Percentiles rank a stretch among this genome's conserved stretches.
phyloP scores from a whole-genome alignment of 2,113 vertebrate genomes.

The Todiramphus saurophagus region DNA sequence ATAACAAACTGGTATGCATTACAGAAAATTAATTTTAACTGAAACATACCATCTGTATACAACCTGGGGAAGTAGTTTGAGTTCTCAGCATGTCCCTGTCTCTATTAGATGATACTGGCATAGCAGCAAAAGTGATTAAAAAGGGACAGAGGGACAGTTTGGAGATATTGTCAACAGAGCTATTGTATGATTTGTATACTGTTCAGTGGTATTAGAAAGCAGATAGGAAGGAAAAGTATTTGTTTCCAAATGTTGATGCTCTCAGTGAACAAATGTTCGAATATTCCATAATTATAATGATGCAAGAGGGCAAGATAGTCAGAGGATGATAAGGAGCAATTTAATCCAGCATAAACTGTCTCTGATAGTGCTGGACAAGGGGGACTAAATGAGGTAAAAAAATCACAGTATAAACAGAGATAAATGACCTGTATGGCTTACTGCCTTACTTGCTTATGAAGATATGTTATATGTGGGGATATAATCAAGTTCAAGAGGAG shows the following conservation, averaged over 20 bases:
- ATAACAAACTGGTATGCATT: neutral
- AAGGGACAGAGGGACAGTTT: neutral
- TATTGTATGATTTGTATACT: rapidly evolving
- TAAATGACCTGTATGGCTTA: neutral
- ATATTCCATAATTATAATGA: neutral
- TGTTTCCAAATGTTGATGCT: neutral
- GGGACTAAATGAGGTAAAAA: neutral
- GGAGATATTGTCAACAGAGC: neutral
- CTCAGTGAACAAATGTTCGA: neutral
- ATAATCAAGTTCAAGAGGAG: neutral
- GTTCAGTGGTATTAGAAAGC: neutral
- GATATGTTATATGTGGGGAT: neutral
- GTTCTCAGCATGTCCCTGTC: neutral
- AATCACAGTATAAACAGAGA: neutral
- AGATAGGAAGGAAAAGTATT: neutral
- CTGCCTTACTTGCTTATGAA: neutral
- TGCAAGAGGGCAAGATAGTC: neutral
- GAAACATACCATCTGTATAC: neutral
- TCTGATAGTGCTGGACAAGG: neutral
- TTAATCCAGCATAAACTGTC: neutral
- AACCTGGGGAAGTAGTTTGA: neutral
- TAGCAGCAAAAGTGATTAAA: neutral
- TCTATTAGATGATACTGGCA: neutral
- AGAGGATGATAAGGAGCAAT: neutral
- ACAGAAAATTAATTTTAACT: neutral